These are phyloP conservation scores for Oligia fasciuncula DNA, from an alignment of 2,888 invertebrate genomes.

Conservation along the genomic window DNA sequence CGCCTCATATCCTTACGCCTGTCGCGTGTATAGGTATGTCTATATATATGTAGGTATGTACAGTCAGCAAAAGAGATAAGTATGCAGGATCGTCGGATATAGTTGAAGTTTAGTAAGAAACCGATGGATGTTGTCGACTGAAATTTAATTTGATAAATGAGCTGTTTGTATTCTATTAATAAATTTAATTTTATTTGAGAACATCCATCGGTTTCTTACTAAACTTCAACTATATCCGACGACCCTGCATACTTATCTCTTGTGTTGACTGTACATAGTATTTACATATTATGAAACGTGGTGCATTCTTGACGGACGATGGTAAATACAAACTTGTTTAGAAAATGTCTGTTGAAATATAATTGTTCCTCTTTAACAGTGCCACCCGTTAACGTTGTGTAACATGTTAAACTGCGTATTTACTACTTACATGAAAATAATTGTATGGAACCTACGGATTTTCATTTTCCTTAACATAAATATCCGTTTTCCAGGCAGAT, in stretches of 20 bases:
- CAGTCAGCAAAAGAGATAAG: too few relatives aligned
- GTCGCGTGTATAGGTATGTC: neutral
- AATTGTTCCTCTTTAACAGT: slow-evolving; percentile 25
- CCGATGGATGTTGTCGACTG: too few relatives aligned
- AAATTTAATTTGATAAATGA: too few relatives aligned
- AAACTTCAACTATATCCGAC: too few relatives aligned
- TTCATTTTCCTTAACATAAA: neutral
- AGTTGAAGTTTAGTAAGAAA: too few relatives aligned
- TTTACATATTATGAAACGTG: slow-evolving; percentile 42
- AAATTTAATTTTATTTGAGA: too few relatives aligned
- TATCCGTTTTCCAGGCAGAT: neutral
- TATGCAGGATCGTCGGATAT: too few relatives aligned
- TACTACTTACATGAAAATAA: slow-evolving; percentile 2
- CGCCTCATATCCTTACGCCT: slow-evolving; percentile 12
- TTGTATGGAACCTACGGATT: neutral
- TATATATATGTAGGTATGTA: neutral
- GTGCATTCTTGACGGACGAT: slow-evolving; percentile 32
- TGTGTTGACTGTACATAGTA: neutral
- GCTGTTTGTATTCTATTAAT: too few relatives aligned
- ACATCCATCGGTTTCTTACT: too few relatives aligned
- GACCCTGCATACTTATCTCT: too few relatives aligned
- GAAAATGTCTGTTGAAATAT: slow-evolving; percentile 47
- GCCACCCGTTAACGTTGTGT: slow-evolving; percentile 11
- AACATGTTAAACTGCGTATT: slow-evolving; percentile 20
- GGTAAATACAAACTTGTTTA: slow-evolving; percentile 50